Evolutionary conservation across 2,113 vertebrate genomes (phyloP).

Genomic region (Petroica traversi): DNA sequence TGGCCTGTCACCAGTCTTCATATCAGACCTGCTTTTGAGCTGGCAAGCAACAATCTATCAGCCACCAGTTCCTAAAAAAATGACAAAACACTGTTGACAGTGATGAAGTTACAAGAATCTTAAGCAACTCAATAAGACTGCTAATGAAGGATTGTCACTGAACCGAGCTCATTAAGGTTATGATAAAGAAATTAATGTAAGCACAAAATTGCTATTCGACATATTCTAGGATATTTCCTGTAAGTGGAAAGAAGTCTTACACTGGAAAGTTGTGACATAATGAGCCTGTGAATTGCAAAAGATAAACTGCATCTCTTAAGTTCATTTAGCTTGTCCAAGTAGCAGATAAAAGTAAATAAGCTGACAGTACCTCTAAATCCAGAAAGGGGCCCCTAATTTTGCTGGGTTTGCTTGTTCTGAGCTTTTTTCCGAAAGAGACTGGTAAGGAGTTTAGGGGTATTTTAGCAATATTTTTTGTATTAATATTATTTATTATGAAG

Average conservation of each 20-base stretch:
- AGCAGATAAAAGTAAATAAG: neutral
- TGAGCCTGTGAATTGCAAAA: neutral
- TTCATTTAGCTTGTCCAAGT: neutral
- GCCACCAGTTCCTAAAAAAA: neutral
- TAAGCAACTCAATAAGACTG: neutral
- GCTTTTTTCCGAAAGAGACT: neutral
- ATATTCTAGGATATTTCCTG: neutral
- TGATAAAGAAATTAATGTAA: neutral
- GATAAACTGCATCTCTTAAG: neutral
- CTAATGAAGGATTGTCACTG: neutral
- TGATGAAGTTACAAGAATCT: neutral
- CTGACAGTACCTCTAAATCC: neutral
- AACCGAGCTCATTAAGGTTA: neutral
- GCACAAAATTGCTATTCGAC: neutral
- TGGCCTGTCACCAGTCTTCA: neutral
- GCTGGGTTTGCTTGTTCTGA: accelerated
- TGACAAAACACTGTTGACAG: neutral
- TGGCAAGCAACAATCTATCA: neutral
- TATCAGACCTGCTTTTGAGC: neutral
- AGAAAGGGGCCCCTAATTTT: neutral
- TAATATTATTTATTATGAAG: neutral
- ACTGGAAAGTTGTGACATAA: neutral
- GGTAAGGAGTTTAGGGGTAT: neutral
- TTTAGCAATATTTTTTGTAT: neutral
- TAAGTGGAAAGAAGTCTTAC: neutral